Evolutionary conservation across 2,888 invertebrate genomes (phyloP).

Genomic region (Stomorhina lunata): DNA sequence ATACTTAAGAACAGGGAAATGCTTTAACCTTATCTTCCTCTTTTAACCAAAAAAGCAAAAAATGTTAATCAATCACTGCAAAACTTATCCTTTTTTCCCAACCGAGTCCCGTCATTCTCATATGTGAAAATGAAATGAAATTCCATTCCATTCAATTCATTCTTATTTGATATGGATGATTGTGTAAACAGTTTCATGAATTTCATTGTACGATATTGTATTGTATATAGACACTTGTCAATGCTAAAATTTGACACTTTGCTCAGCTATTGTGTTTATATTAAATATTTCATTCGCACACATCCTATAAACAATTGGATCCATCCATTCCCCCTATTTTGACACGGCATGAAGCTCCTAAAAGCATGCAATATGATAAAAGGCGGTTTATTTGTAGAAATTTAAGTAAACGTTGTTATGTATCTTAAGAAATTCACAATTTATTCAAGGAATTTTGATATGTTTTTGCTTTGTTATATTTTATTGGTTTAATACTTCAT

Average conservation of each 20-base stretch:
- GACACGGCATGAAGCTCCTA: background rate
- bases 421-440: background rate
- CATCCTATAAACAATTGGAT: slow-evolving; percentile 3
- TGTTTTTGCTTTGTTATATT: slow-evolving; percentile 15
- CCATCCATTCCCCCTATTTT: background rate
- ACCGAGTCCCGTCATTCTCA: background rate
- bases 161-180: too few species aligned
- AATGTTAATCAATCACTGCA: background rate
- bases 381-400: slow-evolving; percentile 23
- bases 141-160: background rate
- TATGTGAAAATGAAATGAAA: slow-evolving; percentile 10
- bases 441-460: slow-evolving; percentile 39
- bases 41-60: too few species aligned
- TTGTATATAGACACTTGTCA: slow-evolving; percentile 48
- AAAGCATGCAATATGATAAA: slow-evolving; percentile 15
- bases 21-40: too few species aligned
- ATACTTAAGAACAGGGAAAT: too few species aligned
- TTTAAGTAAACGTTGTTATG: background rate
- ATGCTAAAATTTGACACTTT: slow-evolving; percentile 52
- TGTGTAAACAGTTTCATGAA: slow-evolving; percentile 9
- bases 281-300: slow-evolving; percentile 14
- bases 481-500: slow-evolving; percentile 19
- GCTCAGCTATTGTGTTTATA: slow-evolving; percentile 11
- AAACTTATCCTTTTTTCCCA: background rate
- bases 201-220: background rate